A percentile compares a stretch with the other conserved stretches of the same genome.
These are phyloP conservation scores for Pseudococcus longispinus DNA, from an alignment of 2,888 invertebrate genomes.

Conservation along the genomic window DNA sequence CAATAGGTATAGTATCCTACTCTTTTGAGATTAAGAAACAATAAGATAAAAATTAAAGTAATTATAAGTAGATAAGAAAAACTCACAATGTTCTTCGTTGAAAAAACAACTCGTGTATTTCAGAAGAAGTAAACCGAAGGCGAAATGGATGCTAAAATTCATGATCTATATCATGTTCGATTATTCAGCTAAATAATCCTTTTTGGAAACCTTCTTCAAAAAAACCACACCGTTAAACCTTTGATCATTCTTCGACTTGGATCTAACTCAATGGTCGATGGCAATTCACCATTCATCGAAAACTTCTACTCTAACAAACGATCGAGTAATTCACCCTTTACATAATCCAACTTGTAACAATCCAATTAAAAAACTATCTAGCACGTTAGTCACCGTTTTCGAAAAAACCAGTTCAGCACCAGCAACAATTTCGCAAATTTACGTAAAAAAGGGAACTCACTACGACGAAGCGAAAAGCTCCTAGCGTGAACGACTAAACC, in stretches of 20 bases:
- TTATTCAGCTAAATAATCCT: background rate
- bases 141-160: slow-evolving; percentile 23
- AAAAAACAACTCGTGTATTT: slow-evolving; percentile 40
- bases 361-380: background rate
- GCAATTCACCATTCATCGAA: background rate
- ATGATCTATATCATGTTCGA: slow-evolving; percentile 29
- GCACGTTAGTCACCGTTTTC: background rate
- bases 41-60: background rate
- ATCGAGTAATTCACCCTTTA: background rate
- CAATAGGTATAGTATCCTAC: background rate
- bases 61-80: background rate
- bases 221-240: background rate
- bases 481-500: background rate
- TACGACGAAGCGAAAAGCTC: background rate
- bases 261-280: background rate
- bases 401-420: slow-evolving; percentile 7
- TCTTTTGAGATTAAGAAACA: background rate
- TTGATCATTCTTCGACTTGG: background rate
- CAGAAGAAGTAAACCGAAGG: slow-evolving; percentile 35
- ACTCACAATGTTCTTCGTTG: slow-evolving; percentile 45
- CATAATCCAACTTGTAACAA: background rate
- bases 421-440: slow-evolving; percentile 1
- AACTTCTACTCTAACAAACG: background rate
- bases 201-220: background rate
- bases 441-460: background rate